Evolutionary conservation across 1,140 invertebrate species (phyloP), one percentile per base, ranked within the genome.

Genomic region (Drosophila rufa): DNA sequence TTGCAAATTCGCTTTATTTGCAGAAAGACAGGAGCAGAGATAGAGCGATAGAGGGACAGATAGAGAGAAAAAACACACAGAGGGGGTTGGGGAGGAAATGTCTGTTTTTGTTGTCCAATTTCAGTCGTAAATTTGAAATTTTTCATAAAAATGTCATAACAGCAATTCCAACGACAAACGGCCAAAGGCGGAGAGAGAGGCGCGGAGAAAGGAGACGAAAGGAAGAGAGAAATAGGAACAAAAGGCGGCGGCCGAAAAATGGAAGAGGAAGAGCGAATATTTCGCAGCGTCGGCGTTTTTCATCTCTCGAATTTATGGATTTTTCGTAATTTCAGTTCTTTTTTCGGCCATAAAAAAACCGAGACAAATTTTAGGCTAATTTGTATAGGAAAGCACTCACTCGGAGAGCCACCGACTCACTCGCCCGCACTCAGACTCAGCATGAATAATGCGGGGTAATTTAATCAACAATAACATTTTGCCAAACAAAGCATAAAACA

Each of bases 81-180:
- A 11, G 12, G 46, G 53, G 42, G 45, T 58, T 14, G 65, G 47
- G 62, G 60, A 66, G 27, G 56, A 69, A 80, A 69, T 81, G 76
- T 66, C 69, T 59, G 76, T 66, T 59, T 68, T 38, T 81, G 74
- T 74, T 80, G 77, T 67, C 56, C 74, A 77, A 77, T 77, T 77
- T 60, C 69, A 80, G 79, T 83, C 89, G 74, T 91, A 91, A 91
- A 91, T 91, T 91, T 87, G 6, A 90, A 92, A 90, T 83, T 75
- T 86, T 91, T 91, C 90, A 91, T 91, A 91, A 91, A 91, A 91
- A 85, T 91, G 90, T 91, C 89, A 91, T 86, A 91, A 91, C 90
- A 91, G 79, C 80, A 86, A 83, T 91, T 91, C 57, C 74, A 86
- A 67, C 58, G 79, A 75, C 81, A 87, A 75, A 62, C 67, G 66